These are phyloP conservation scores for Polyodon spathula DNA, from an alignment of 2,113 vertebrate genomes.

Conservation along the genomic window DNA sequence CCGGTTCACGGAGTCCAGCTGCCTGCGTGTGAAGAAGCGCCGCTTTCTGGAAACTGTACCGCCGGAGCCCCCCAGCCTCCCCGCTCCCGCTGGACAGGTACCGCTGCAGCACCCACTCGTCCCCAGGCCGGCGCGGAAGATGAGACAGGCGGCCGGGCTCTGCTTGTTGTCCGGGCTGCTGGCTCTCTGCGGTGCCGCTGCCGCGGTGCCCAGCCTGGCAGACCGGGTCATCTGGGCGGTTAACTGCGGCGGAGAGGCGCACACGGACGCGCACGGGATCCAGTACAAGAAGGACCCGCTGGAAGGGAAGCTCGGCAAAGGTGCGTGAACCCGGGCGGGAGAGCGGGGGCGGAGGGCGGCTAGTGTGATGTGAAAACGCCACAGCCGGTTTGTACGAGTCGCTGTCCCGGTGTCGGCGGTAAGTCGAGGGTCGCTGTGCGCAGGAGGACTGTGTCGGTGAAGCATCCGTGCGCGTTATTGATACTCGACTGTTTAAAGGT, in stretches of 20 bases:
- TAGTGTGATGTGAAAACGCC: too few species aligned
- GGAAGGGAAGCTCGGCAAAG: conserved; percentile 90
- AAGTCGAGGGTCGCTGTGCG: too few species aligned
- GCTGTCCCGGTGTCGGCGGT: neutral
- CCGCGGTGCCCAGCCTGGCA: conserved; percentile 54
- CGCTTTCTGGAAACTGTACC: too few species aligned
- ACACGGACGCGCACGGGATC: conserved; percentile 86
- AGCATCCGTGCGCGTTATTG: too few species aligned
- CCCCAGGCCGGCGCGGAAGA: conserved; percentile 28
- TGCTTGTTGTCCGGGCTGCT: conserved; percentile 50
- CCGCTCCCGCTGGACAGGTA: conserved; percentile 13
- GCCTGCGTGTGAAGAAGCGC: neutral
- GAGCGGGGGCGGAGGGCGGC: neutral
- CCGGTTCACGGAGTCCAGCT: neutral
- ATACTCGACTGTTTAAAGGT: too few species aligned
- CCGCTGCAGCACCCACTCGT: conserved; percentile 10
- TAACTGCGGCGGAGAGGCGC: conserved; percentile 83
- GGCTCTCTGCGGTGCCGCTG: conserved; percentile 47
- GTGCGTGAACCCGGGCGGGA: conserved; percentile 45
- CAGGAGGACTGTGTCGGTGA: too few species aligned
- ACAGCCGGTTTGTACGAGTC: too few species aligned
- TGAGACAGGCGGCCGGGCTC: conserved; percentile 48
- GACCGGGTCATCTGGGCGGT: conserved; percentile 91
- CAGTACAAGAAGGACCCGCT: conserved; percentile 89
- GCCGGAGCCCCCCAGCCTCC: neutral